phyloP scores from a whole-genome alignment of 2,888 invertebrate species.

The Trimorus sp. region DNA sequence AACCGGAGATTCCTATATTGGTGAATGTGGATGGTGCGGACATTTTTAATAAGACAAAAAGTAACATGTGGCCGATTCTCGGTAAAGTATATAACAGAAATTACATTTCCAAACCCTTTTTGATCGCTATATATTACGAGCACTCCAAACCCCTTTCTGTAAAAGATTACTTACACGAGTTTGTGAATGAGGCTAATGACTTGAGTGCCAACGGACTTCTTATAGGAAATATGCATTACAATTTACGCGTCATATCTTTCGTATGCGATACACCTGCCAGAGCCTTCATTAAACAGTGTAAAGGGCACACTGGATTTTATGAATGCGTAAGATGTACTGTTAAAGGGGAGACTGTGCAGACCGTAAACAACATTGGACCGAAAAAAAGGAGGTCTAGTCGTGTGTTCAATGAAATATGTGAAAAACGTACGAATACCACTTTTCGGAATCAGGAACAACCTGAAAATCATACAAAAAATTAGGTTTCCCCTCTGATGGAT shows the following conservation, averaged over 20 bases:
- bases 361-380: too few species aligned
- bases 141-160: background rate
- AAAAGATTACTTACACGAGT: background rate
- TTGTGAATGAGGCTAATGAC: background rate
- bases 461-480: too few species aligned
- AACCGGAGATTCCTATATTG: background rate
- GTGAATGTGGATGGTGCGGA: background rate
- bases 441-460: too few species aligned
- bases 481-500: background rate
- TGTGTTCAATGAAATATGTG: too few species aligned
- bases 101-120: background rate
- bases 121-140: background rate
- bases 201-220: background rate
- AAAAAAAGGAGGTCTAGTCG: too few species aligned
- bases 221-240: background rate
- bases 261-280: background rate
- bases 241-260: background rate
- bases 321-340: background rate
- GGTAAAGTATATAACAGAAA: background rate
- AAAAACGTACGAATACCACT: too few species aligned
- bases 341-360: background rate
- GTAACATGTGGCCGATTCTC: too few species aligned
- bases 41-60: background rate
- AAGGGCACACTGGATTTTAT: background rate
- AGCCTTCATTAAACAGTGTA: background rate